Conservation (phyloP, 92 coral and sea anemone genomes). For the Anthopleura xanthogrammica region DNA sequence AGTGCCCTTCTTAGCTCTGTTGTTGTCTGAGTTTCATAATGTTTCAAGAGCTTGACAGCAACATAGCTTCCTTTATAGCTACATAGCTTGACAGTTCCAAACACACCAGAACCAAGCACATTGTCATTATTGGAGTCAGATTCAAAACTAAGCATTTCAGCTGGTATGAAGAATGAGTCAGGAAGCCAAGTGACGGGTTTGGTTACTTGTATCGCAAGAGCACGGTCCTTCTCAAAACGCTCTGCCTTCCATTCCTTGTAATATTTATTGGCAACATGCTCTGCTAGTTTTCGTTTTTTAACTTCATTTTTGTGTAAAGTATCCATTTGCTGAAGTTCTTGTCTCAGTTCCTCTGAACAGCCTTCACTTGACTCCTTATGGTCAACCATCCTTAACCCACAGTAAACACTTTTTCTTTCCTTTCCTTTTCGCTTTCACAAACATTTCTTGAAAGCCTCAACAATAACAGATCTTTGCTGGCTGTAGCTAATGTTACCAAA, state of each 20-base stretch:
- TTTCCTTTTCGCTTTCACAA: neutral
- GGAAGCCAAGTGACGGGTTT: neutral
- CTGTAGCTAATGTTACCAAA: conserved; percentile 10
- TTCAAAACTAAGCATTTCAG: conserved; percentile 1
- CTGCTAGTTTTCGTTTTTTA: conserved; percentile 13
- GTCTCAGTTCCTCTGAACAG: no score
- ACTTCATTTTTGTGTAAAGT: neutral
- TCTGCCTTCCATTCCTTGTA: conserved; percentile 16
- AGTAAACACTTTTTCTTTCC: neutral
- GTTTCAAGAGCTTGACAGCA: conserved; percentile 19
- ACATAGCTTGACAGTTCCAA: conserved; percentile 20
- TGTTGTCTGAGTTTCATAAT: no score
- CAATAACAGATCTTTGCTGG: neutral
- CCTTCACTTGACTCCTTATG: neutral
- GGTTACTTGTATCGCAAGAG: neutral
- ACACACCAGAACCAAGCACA: conserved; percentile 15
- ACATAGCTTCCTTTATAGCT: conserved; percentile 12
- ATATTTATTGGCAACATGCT: conserved; percentile 14
- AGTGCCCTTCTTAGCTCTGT: neutral
- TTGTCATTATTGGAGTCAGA: neutral
- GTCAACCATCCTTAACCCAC: neutral
- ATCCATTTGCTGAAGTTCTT: no score
- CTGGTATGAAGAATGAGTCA: neutral
- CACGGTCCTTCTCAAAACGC: conserved; percentile 1
- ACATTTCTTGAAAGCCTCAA: neutral